Conservation (phyloP, 2,113 vertebrate genomes). For the Indicator indicator region DNA sequence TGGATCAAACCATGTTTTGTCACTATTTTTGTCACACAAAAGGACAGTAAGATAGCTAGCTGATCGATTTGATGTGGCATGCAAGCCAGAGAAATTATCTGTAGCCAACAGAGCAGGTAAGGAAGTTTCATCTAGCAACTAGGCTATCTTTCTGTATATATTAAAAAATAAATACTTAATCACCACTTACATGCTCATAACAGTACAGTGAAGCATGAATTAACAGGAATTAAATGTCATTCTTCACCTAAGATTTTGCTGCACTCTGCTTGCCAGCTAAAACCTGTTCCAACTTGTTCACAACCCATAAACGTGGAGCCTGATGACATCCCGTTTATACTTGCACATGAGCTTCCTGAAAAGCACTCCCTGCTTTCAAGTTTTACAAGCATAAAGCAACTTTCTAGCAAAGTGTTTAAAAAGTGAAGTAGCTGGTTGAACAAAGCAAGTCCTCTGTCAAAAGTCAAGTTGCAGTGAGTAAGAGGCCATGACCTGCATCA, state of each 20-base stretch:
- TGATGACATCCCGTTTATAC: accelerated
- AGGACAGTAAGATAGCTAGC: not conserved
- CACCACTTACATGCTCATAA: not conserved
- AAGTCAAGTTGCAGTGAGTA: not conserved
- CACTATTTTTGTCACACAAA: not conserved
- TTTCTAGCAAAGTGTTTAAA: not conserved
- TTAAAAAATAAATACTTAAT: not conserved
- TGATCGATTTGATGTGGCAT: not conserved
- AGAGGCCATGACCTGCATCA: not conserved
- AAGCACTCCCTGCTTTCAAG: not conserved
- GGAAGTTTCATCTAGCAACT: not conserved
- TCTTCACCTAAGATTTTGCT: not conserved
- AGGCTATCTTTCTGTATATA: not conserved
- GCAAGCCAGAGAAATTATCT: not conserved
- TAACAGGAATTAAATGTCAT: not conserved
- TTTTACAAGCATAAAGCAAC: not conserved
- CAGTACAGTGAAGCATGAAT: not conserved
- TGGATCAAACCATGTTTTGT: accelerated
- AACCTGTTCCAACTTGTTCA: not conserved
- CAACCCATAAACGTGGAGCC: not conserved
- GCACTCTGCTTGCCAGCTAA: not conserved
- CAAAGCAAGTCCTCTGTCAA: not conserved
- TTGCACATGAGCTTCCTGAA: not conserved
- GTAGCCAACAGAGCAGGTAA: not conserved
- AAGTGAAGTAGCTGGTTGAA: not conserved